Conservation (phyloP, 2,888 invertebrate species). For the Endomychus coccineus region DNA sequence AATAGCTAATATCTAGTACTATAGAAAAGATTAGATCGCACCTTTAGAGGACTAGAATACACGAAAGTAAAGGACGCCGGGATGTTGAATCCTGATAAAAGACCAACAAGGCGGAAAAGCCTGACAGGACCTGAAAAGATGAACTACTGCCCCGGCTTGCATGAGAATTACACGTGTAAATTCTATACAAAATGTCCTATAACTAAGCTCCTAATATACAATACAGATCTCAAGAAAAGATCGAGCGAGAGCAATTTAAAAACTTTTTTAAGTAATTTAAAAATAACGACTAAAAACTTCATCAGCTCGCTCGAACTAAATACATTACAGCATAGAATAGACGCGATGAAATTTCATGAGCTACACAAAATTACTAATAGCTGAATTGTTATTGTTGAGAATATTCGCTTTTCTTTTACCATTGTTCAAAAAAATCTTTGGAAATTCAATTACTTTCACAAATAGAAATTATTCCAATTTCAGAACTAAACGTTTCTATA, state of each 20-base stretch:
- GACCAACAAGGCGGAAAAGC: constrained; percentile 37
- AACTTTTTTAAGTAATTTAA: constrained; percentile 14
- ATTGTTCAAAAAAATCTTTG: too few relatives aligned
- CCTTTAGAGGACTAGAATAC: constrained; percentile 28
- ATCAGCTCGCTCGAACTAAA: constrained; percentile 20
- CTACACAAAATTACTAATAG: constrained; percentile 26
- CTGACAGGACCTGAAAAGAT: constrained; percentile 42
- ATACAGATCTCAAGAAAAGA: constrained; percentile 20
- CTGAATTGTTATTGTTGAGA: constrained; percentile 20
- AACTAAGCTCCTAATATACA: constrained; percentile 18
- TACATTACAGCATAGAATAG: constrained; percentile 31
- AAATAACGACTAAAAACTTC: constrained; percentile 13
- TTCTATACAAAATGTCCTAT: background rate
- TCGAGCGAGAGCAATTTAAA: constrained; percentile 18
- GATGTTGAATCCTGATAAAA: constrained; percentile 40
- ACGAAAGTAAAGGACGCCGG: constrained; percentile 39
- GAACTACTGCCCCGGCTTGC: constrained; percentile 43
- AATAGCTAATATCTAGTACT: constrained; percentile 25
- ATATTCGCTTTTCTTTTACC: too few relatives aligned
- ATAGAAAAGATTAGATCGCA: constrained; percentile 40
- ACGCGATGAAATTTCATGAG: constrained; percentile 45
- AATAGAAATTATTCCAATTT: too few relatives aligned
- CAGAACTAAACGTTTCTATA: too few relatives aligned
- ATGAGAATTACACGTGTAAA: constrained; percentile 21
- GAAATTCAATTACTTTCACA: too few relatives aligned